Percentiles rank a stretch among this genome's conserved stretches.
These are phyloP conservation scores for Theristicus caerulescens DNA, from an alignment of 2,113 vertebrate species.

Conservation along the genomic window DNA sequence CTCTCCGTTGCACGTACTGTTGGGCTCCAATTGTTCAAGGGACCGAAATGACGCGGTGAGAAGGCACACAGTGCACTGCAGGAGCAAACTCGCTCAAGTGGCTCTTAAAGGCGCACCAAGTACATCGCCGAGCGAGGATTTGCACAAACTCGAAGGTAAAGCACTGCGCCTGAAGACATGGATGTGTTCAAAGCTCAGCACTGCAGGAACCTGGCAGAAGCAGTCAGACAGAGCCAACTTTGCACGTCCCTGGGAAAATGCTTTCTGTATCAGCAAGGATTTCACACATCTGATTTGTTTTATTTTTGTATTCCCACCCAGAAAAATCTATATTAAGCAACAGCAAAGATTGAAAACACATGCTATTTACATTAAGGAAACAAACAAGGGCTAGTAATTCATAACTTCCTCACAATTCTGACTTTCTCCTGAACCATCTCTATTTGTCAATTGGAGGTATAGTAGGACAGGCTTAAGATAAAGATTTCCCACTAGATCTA, in stretches of 20 bases:
- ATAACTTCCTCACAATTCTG: not conserved
- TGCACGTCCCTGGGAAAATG: not conserved
- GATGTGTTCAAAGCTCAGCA: not conserved
- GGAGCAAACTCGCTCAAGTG: not conserved
- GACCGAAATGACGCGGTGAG: not conserved
- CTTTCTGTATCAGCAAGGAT: not conserved
- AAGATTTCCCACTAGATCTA: not conserved
- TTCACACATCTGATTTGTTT: not conserved
- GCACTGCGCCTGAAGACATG: not conserved
- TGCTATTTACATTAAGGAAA: not conserved
- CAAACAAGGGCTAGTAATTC: not conserved
- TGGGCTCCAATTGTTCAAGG: not conserved
- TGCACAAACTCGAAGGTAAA: not conserved
- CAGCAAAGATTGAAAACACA: not conserved
- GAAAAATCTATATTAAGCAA: not conserved
- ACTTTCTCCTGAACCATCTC: not conserved
- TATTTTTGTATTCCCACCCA: not conserved
- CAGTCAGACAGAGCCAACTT: not conserved
- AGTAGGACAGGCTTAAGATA: not conserved
- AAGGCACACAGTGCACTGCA: not conserved
- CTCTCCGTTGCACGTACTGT: not conserved
- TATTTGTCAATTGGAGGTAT: not conserved
- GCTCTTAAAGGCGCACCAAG: not conserved
- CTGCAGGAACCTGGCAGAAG: not conserved
- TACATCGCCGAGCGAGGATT: rapidly evolving